Percentiles rank a stretch among this genome's conserved stretches.
These are phyloP conservation scores for Tachystola acroxantha DNA, from an alignment of 2,888 invertebrate species.

Conservation along the genomic window DNA sequence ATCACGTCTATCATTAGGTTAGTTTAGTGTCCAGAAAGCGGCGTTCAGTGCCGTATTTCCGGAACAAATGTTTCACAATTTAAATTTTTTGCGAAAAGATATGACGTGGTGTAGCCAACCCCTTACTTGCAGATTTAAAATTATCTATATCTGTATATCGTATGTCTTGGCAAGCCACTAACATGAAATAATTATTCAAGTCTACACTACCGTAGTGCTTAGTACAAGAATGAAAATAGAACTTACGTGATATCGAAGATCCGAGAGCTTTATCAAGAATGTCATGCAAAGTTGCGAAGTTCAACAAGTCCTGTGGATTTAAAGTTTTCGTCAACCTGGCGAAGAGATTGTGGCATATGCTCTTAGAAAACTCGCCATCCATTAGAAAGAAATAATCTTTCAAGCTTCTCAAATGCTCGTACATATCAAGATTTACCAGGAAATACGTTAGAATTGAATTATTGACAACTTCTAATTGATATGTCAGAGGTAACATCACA, in stretches of 20 bases:
- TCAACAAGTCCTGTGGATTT: conserved; percentile 82
- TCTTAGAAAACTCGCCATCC: conserved; percentile 88
- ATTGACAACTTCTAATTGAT: conserved; percentile 84
- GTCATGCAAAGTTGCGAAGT: conserved; percentile 82
- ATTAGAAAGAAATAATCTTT: conserved; percentile 87
- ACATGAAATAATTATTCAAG: too few relatives aligned
- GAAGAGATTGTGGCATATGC: conserved; percentile 84
- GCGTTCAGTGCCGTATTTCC: too few relatives aligned
- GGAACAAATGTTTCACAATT: too few relatives aligned
- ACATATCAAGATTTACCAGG: conserved; percentile 80
- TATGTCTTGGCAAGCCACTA: too few relatives aligned
- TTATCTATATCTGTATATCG: too few relatives aligned
- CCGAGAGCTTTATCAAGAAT: conserved; percentile 84
- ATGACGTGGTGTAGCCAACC: too few relatives aligned
- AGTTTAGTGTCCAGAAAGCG: too few relatives aligned
- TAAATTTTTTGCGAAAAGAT: too few relatives aligned
- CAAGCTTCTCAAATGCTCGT: conserved; percentile 85
- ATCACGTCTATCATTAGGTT: too few relatives aligned
- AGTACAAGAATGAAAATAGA: too few relatives aligned
- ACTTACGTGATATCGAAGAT: conserved; percentile 80
- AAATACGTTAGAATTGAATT: conserved; percentile 85
- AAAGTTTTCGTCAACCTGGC: conserved; percentile 81
- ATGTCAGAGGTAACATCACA: conserved; percentile 81
- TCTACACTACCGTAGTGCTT: too few relatives aligned
- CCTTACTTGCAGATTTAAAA: too few relatives aligned